Evolutionary conservation across 2,797 vertebrate species (phyloP).

Genomic region (Erithacus rubecula): DNA sequence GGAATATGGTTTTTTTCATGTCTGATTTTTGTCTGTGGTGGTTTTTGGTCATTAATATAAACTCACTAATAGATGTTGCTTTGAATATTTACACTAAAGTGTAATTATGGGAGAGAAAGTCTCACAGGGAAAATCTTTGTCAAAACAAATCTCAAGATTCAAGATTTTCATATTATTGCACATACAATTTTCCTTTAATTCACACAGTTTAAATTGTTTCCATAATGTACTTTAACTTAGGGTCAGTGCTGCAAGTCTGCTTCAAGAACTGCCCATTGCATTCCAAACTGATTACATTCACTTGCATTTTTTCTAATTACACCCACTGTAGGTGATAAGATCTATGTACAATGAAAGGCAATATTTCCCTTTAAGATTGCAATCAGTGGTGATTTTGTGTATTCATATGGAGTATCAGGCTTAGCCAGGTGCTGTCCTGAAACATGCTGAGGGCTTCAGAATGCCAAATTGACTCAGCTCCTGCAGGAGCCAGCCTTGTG

Average conservation of each 20-base stretch:
- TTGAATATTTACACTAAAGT: background rate
- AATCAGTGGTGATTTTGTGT: background rate
- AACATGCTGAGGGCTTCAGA: background rate
- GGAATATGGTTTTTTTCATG: background rate
- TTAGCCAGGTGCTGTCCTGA: background rate
- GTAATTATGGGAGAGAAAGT: background rate
- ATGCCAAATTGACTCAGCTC: background rate
- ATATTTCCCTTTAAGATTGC: conserved; percentile 1
- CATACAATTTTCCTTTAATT: background rate
- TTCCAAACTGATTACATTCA: conserved; percentile 21
- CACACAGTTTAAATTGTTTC: background rate
- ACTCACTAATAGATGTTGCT: background rate
- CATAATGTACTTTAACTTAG: background rate
- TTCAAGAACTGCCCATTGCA: background rate
- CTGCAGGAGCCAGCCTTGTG: background rate
- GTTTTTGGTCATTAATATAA: background rate
- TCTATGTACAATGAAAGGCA: background rate
- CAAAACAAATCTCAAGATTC: background rate
- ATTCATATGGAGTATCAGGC: background rate
- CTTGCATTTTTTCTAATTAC: conserved; percentile 6
- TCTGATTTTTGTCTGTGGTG: background rate
- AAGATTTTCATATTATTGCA: background rate
- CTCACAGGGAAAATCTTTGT: background rate
- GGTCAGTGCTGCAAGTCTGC: background rate
- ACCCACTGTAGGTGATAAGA: background rate